Evolutionary conservation across 2,113 vertebrate genomes (phyloP).

Genomic region (Cairina moschata): DNA sequence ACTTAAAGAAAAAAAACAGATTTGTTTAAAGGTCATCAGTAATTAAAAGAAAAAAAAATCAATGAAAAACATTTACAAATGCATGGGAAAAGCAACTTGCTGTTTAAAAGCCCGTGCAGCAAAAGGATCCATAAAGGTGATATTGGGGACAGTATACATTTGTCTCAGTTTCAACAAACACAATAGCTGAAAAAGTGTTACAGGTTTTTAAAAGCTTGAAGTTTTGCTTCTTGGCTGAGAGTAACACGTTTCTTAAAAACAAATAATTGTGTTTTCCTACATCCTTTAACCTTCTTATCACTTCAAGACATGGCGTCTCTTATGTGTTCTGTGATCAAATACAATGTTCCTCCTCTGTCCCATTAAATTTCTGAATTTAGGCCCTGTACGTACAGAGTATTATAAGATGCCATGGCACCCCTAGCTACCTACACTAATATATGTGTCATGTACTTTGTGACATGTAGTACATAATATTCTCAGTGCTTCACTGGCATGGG

Average conservation of each 20-base stretch:
- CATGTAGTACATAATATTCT: not conserved
- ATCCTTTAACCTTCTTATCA: not conserved
- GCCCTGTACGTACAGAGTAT: not conserved
- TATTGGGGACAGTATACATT: not conserved
- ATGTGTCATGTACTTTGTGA: not conserved
- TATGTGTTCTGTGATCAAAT: not conserved
- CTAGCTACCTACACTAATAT: not conserved
- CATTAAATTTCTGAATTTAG: not conserved
- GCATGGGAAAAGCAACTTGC: not conserved
- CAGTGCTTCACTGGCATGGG: not conserved
- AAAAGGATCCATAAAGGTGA: not conserved
- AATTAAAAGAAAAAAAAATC: not conserved
- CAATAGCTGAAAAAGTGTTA: not conserved
- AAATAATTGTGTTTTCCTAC: not conserved
- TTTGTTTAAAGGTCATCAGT: not conserved
- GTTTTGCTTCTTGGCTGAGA: not conserved
- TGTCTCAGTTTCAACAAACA: not conserved
- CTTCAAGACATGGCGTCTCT: not conserved
- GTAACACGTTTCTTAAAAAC: not conserved
- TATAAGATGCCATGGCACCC: not conserved
- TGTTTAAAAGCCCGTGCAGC: slow-evolving; percentile 3
- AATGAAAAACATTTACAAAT: not conserved
- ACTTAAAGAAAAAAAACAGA: not conserved
- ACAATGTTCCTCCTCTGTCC: not conserved
- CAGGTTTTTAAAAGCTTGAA: not conserved